A percentile compares a stretch with the other conserved stretches of the same genome.
Evolutionary conservation across 1,140 invertebrate genomes (phyloP).

Genomic region (Bombyx mori): DNA sequence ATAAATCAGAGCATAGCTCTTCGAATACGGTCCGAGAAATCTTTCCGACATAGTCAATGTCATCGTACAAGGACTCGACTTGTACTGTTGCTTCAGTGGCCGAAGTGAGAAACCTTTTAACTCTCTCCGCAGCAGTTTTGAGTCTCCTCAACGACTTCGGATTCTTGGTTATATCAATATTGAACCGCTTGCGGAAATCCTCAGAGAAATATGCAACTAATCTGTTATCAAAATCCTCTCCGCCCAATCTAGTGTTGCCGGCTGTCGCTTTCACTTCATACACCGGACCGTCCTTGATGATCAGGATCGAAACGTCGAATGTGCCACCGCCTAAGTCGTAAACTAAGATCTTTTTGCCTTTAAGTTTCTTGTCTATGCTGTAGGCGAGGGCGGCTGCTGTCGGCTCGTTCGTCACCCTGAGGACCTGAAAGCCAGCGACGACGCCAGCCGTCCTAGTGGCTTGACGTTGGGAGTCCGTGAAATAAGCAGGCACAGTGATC

Average conservation of each 20-base stretch:
- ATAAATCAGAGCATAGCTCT: constrained; percentile 69
- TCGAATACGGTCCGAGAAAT: constrained; percentile 59
- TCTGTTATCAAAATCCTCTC: constrained; percentile 85
- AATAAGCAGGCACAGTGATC: constrained; percentile 81
- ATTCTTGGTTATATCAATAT: constrained; percentile 65
- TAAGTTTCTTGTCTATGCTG: constrained; percentile 77
- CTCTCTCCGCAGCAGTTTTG: constrained; percentile 85
- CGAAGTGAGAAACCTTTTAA: constrained; percentile 84
- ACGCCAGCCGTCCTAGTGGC: constrained; percentile 77
- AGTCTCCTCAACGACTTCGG: constrained; percentile 75
- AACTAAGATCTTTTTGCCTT: constrained; percentile 75
- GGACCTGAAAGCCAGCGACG: constrained; percentile 77
- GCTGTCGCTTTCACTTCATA: constrained; percentile 81
- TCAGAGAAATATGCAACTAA: constrained; percentile 77
- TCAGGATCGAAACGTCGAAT: constrained; percentile 84
- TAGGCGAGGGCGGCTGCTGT: constrained; percentile 82
- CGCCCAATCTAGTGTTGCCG: constrained; percentile 74
- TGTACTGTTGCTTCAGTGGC: constrained; percentile 81
- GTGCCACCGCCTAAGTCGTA: constrained; percentile 79
- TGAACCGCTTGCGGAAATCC: constrained; percentile 66
- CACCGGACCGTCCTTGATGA: constrained; percentile 79
- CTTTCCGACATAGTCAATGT: constrained; percentile 39
- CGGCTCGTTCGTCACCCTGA: constrained; percentile 82
- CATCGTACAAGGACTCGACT: constrained; percentile 82
- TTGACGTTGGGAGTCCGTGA: constrained; percentile 80